Evolutionary conservation across 1,140 invertebrate species (phyloP), one percentile per base, ranked within the genome.

Genomic region (Pogonus chalceus): DNA sequence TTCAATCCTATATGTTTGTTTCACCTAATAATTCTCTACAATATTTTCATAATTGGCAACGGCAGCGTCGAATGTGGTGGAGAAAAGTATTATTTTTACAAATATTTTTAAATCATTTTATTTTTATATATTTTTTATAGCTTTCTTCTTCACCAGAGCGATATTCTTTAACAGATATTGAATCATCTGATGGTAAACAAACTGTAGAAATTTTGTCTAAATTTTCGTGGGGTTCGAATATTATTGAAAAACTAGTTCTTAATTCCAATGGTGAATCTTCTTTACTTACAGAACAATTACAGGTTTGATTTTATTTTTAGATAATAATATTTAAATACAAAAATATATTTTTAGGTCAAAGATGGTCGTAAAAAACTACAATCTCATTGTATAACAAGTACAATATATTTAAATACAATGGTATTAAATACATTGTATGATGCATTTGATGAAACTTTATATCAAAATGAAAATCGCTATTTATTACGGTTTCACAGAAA

Each of bases 31-130:
- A 75, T 60, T 60, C 71, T 16, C 74, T 71, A 64, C 75, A 76
- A 56, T 75, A 79, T 64, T 84, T 83, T 65, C 77, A 83, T 61
- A 78, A 82, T 51, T 81, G 82, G 69, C 85, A 88, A 62, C 76
- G 82, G 57, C 79, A 86, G 62, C 76, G 85, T 53, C 86, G 85
- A 66, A 80, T 84, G 55, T 90, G 87, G 87, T 90, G 87, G 87
- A 80, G 83, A 63, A 84, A 81, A 68, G 77, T 76, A 74, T 78
- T 59, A 62, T 60, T 53, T 58, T 73, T 18, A 56, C 26, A 26
- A 53, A 52, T 9, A 58, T 60, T 53, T 61, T 61, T 61, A 60
- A 67, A 50, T 60, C 60, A 1, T 64, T 67, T 49, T 43, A 63
- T 26, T 9, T 35, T 23, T 26, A 16, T 16, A 37, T 59, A 55